Conservation (phyloP, 2,113 vertebrate genomes). For the Ciconia stormi region DNA sequence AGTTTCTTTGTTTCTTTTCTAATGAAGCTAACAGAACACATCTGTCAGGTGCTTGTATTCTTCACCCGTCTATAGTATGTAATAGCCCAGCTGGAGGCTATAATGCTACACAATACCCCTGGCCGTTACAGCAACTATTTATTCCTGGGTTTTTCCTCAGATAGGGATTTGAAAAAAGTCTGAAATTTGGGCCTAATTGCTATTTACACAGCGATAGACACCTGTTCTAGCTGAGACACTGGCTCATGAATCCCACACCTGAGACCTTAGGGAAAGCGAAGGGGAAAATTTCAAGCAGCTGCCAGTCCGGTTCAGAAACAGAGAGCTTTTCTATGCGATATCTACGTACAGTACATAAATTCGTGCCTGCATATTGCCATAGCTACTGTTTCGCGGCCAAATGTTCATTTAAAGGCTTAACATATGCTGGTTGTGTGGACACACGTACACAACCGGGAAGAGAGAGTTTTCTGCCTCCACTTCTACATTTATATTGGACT, state of each 20-base stretch:
- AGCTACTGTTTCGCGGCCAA: constrained; percentile 38
- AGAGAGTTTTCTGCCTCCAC: constrained; percentile 17
- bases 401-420: constrained; percentile 65
- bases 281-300: constrained; percentile 88
- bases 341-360: constrained; percentile 64
- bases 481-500: neutral
- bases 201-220: constrained; percentile 90
- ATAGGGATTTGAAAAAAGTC: constrained; percentile 85
- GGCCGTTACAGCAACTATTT: constrained; percentile 87
- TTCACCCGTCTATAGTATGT: constrained; percentile 86
- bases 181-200: constrained; percentile 94
- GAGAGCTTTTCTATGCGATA: constrained; percentile 52
- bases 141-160: constrained; percentile 87
- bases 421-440: constrained; percentile 44
- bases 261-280: constrained; percentile 85
- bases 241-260: constrained; percentile 90
- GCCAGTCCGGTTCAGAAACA: constrained; percentile 73
- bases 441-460: neutral
- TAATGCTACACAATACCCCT: constrained; percentile 85
- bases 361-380: constrained; percentile 19
- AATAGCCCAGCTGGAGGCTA: constrained; percentile 90
- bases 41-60: constrained; percentile 90
- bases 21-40: constrained; percentile 93
- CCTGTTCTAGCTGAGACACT: constrained; percentile 87
- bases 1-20: constrained; percentile 91